These are phyloP conservation scores for Orchesellides sinensis DNA, from an alignment of 2,888 invertebrate genomes.

Conservation along the genomic window DNA sequence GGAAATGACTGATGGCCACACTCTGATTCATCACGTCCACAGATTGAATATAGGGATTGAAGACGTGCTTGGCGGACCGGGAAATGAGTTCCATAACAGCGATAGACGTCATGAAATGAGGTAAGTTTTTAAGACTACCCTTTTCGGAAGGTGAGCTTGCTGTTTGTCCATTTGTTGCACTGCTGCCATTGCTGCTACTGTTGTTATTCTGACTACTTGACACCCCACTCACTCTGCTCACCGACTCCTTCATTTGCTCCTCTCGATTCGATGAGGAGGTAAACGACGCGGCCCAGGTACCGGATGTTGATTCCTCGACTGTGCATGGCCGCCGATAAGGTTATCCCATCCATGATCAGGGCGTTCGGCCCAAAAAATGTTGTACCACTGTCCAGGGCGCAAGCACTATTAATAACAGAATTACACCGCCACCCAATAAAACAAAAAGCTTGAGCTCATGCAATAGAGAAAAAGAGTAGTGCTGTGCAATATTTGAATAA, in stretches of 20 bases:
- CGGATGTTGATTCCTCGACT: conserved; percentile 97
- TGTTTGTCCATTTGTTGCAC: conserved; percentile 34
- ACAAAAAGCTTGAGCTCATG: conserved; percentile 43
- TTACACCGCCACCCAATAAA: conserved; percentile 64
- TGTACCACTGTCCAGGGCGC: conserved; percentile 74
- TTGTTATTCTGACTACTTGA: background rate
- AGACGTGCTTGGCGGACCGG: conserved; percentile 95
- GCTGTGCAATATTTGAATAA: background rate
- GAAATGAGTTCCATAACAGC: conserved; percentile 93
- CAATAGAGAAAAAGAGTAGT: background rate
- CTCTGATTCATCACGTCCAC: conserved; percentile 95
- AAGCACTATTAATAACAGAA: conserved; percentile 71
- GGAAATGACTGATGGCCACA: conserved; percentile 94
- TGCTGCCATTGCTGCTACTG: conserved; percentile 16
- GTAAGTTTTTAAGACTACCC: conserved; percentile 66
- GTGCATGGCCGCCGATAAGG: conserved; percentile 95
- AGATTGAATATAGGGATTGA: conserved; percentile 90
- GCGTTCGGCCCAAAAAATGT: conserved; percentile 75
- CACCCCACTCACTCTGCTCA: conserved; percentile 36
- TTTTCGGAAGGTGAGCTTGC: conserved; percentile 17
- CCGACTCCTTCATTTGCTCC: conserved; percentile 60
- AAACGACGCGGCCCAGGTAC: conserved; percentile 85
- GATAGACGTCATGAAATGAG: conserved; percentile 90
- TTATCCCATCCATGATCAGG: conserved; percentile 89
- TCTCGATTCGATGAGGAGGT: conserved; percentile 72